Base-by-base conservation (phyloP, 1,140 invertebrate species). In the Tribolium castaneum region DNA sequence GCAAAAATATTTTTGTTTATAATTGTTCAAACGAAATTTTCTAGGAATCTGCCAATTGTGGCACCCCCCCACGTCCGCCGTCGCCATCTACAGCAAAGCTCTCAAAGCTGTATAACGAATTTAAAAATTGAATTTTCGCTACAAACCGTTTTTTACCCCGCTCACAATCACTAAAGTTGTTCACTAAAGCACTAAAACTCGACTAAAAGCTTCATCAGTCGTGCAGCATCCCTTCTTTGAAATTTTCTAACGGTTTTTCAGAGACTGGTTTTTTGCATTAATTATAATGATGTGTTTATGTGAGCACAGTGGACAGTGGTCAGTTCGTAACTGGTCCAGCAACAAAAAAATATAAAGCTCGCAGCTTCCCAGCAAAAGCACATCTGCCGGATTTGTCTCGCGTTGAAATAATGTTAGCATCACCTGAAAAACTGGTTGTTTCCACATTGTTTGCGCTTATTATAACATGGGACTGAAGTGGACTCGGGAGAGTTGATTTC, bases 271-370 rank as follows among this genome's bases (percentile, higher is more conserved):
- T 82, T 81, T 66, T 66, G 59, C 12, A 66, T 66, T 66, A 66
- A 66, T 66, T 66, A 66, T 66, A 66, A 66, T 66, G 59, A 66
- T 66, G 59, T 66, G 59, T 35, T 66, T 66, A 66, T 66, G 30
- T 14, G 30, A 45, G 59, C 50, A 70, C 34, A 78, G 70, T 84
- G 83, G 83, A 84, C 82, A 83, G 70, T 82, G 83, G 83, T 84
- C 83, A 84, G 76, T 79, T 75, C 70, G 50, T 66, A 78, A 84
- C 83, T 81, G 83, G 82, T 84, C 83, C 83, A 84, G 78, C 77
- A 35, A 78, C 70, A 76, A 77, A 70, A 72, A 54, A 72, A 66
- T 56, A 22, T 6, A 35, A 76, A 62, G 59, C 59, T 34, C 59
- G 39, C 82, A 81, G 83, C 81, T 80, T 80, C 80, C 75, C 72